Percentiles rank a stretch among this genome's conserved stretches.
Evolutionary conservation across 2,113 vertebrate species (phyloP).

Genomic region (Pantherophis guttatus): DNA sequence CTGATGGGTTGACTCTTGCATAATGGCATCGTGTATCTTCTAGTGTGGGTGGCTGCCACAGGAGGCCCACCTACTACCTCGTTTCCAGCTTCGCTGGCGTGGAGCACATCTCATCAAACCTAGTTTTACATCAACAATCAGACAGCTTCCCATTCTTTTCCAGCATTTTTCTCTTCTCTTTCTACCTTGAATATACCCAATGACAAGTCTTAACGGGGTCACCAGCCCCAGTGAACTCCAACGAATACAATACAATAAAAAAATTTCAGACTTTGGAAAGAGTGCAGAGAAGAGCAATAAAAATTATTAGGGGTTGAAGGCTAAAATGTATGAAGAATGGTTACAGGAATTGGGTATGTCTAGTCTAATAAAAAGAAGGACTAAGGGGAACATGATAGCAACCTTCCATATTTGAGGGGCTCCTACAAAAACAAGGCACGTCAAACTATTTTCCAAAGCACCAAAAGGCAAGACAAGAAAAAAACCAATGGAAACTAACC

Average conservation of each 20-base stretch:
- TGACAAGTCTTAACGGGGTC: neutral
- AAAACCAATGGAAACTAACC: no score
- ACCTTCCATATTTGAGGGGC: no score
- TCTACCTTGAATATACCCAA: neutral
- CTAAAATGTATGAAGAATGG: neutral
- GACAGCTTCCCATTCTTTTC: neutral
- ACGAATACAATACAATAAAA: no score
- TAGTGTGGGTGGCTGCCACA: neutral
- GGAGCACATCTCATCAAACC: neutral
- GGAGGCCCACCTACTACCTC: neutral
- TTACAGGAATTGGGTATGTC: neutral
- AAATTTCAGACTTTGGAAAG: neutral
- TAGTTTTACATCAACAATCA: neutral
- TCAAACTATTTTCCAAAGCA: no score
- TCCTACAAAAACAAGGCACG: no score
- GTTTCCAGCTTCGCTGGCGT: no score
- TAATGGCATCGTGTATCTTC: neutral
- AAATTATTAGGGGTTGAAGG: neutral
- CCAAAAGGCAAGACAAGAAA: no score
- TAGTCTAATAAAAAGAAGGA: no score
- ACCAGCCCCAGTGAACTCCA: neutral
- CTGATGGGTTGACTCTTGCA: neutral
- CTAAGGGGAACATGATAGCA: no score
- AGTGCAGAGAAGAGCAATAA: neutral
- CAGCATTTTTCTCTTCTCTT: neutral